Conservation (phyloP, 2,113 vertebrate genomes). For the Coptodon bakossiorum region DNA sequence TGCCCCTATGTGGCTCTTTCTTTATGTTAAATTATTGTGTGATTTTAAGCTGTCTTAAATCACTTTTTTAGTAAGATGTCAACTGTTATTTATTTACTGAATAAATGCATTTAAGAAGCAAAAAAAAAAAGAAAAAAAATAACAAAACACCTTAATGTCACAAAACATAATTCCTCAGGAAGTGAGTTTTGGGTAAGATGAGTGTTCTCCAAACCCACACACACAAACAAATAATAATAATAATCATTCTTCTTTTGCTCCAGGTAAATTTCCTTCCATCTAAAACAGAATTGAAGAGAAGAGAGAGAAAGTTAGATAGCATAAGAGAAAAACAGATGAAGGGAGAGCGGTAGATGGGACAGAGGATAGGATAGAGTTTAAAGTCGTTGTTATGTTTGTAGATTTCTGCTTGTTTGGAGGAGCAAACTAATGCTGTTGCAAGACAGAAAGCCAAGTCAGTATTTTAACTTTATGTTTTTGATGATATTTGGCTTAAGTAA, state of each 20-base stretch:
- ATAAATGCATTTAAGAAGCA: not conserved
- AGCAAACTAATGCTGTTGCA: not conserved
- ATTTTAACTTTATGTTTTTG: not conserved
- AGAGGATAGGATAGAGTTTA: not conserved
- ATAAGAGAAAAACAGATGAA: not conserved
- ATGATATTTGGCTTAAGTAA: not conserved
- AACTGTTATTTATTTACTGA: not conserved
- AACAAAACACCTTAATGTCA: not conserved
- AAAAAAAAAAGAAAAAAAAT: not conserved
- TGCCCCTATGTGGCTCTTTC: not conserved
- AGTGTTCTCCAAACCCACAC: not conserved
- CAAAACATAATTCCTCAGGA: not conserved
- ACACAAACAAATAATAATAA: not conserved
- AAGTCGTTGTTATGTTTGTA: not conserved
- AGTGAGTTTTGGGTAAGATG: not conserved
- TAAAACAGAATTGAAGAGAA: slow-evolving; percentile 2
- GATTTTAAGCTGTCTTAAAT: not conserved
- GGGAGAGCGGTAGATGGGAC: not conserved
- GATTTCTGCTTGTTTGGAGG: not conserved
- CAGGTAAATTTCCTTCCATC: slow-evolving; percentile 11
- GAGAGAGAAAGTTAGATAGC: not conserved
- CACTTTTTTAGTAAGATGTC: not conserved
- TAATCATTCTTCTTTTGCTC: slow-evolving; percentile 1
- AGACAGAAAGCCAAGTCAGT: not conserved
- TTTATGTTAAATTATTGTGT: not conserved